These are phyloP conservation scores for Seira musarum DNA, from an alignment of 2,888 invertebrate species.

Conservation along the genomic window DNA sequence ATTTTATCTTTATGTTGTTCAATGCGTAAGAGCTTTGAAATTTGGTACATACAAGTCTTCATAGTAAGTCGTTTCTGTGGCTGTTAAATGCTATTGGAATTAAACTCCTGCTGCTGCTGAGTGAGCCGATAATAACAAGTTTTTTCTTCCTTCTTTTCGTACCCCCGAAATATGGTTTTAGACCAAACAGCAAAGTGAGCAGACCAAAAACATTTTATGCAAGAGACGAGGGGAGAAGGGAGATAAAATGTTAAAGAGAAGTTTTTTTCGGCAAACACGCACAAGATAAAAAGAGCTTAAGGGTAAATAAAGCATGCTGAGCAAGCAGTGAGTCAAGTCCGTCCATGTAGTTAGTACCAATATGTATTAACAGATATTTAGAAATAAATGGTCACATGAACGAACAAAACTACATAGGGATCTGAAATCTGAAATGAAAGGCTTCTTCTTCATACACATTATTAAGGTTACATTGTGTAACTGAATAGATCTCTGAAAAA, in stretches of 20 bases:
- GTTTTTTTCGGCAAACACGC: conserved; percentile 9
- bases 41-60: background rate
- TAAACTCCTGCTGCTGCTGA: background rate
- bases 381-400: conserved; percentile 16
- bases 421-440: background rate
- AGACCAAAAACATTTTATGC: too few relatives aligned
- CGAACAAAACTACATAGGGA: conserved; percentile 7
- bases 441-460: background rate
- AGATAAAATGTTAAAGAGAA: background rate
- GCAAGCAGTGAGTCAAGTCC: background rate
- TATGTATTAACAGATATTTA: conserved; percentile 20
- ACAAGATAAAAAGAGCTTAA: conserved; percentile 36
- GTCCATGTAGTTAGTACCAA: conserved; percentile 10
- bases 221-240: too few relatives aligned
- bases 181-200: too few relatives aligned
- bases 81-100: conserved; percentile 5
- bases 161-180: too few relatives aligned
- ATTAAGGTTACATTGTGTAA: conserved; percentile 2
- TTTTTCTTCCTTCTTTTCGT: too few relatives aligned
- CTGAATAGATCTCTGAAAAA: conserved; percentile 24
- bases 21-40: background rate
- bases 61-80: background rate
- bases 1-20: background rate
- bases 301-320: conserved; percentile 40
- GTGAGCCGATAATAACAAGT: conserved; percentile 12